Conservation (phyloP, 37 sponge, comb jelly and placozoan genomes). For the Chondrosia reniformis region DNA sequence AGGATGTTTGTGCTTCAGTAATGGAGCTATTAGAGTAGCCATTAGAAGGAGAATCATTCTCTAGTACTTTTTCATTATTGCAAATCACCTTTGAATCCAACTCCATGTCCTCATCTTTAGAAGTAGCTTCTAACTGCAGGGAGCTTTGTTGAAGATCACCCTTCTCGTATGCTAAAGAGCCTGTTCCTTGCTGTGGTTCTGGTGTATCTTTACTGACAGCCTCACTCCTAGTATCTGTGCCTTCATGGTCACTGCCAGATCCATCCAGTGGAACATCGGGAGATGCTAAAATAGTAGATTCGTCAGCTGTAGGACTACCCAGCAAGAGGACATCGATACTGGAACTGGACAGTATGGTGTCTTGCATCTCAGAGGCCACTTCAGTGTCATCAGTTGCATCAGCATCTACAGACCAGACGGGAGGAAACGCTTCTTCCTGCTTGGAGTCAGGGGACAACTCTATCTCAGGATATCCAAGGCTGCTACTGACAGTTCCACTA, state of each 20-base stretch:
- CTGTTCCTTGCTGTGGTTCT: no score
- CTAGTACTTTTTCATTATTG: no score
- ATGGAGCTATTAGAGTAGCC: no score
- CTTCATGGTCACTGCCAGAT: neutral
- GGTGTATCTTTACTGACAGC: no score
- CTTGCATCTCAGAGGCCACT: neutral
- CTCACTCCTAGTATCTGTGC: neutral
- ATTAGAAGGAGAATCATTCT: no score
- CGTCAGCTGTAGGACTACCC: neutral
- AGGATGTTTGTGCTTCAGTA: no score
- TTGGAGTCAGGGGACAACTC: conserved; percentile 5
- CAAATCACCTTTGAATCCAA: no score
- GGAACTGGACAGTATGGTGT: neutral
- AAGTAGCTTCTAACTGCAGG: no score
- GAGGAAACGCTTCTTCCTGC: neutral
- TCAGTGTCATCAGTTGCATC: neutral
- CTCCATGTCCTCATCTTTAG: no score
- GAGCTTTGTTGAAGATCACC: no score
- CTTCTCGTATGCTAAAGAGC: no score
- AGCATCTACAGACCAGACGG: neutral
- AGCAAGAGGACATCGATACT: neutral
- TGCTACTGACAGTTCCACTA: neutral
- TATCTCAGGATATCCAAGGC: neutral
- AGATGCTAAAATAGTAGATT: neutral
- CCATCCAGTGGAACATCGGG: neutral